phyloP scores from a whole-genome alignment of 2,888 invertebrate species.

The Cenopis cana region DNA sequence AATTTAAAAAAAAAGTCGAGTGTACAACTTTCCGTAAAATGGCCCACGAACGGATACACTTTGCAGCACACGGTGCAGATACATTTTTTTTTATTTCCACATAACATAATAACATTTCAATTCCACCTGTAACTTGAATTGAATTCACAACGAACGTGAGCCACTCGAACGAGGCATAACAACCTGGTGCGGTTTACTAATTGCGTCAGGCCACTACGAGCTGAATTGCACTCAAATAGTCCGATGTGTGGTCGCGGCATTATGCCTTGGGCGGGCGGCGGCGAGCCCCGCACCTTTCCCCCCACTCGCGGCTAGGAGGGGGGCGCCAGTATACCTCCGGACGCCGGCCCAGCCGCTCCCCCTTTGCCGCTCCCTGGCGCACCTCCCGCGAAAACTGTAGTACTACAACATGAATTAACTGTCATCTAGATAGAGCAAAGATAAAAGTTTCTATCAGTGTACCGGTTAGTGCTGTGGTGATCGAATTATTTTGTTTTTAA shows the following conservation, averaged over 20 bases:
- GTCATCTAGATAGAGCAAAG: conserved; percentile 28
- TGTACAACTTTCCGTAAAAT: too few species aligned
- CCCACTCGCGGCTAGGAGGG: conserved; percentile 58
- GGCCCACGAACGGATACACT: too few species aligned
- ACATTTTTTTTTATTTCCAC: not conserved
- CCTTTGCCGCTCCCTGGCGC: conserved; percentile 39
- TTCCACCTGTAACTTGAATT: conserved; percentile 9
- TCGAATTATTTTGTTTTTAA: conserved; percentile 7
- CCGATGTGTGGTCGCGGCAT: conserved; percentile 42
- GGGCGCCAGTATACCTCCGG: conserved; percentile 65
- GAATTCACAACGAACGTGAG: conserved; percentile 6
- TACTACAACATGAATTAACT: conserved; percentile 52
- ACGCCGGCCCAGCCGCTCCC: conserved; percentile 49
- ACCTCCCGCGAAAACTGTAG: conserved; percentile 50
- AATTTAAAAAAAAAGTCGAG: too few species aligned
- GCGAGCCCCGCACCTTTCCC: conserved; percentile 48
- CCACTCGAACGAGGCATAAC: conserved; percentile 24
- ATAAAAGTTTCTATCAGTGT: conserved; percentile 25
- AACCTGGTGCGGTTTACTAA: conserved; percentile 36
- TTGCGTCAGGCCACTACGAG: conserved; percentile 38
- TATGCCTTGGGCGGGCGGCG: conserved; percentile 60
- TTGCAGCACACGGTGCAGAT: too few species aligned
- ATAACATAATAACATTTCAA: not conserved
- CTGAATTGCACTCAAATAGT: conserved; percentile 43
- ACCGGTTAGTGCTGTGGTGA: conserved; percentile 23